phyloP scores from a whole-genome alignment of 2,113 vertebrate species.

The human region DNA sequence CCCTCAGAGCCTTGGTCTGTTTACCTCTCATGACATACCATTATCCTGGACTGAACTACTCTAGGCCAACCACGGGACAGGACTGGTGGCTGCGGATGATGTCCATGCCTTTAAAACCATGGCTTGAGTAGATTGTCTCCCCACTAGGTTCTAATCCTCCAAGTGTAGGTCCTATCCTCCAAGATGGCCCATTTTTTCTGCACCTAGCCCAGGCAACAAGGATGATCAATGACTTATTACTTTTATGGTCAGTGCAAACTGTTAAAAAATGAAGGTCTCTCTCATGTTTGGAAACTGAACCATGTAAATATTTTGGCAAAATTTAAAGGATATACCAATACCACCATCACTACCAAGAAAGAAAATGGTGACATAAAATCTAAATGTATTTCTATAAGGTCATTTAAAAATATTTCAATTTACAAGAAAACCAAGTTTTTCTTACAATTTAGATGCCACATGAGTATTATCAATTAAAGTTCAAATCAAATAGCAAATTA shows the following conservation, averaged over 20 bases:
- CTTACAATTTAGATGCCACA: slow-evolving; percentile 68
- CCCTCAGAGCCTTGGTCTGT: neutral
- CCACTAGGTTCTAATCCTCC: too few relatives aligned
- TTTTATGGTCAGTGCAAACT: neutral
- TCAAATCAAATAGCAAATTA: slow-evolving; percentile 74
- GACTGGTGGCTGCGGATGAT: neutral
- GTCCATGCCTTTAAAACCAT: neutral
- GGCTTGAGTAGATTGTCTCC: neutral
- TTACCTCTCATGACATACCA: neutral
- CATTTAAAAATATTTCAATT: slow-evolving; percentile 69
- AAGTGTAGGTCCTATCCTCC: neutral
- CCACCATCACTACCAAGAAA: neutral
- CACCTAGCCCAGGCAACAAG: neutral
- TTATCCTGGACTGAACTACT: neutral
- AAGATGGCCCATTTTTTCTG: neutral
- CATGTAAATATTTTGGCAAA: neutral
- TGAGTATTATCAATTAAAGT: slow-evolving; percentile 68
- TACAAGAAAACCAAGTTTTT: slow-evolving; percentile 74
- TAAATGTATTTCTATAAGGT: slow-evolving; percentile 68
- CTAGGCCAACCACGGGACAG: neutral
- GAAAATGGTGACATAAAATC: slow-evolving; percentile 41
- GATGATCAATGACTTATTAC: neutral
- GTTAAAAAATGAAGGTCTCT: neutral
- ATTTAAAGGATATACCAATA: neutral
- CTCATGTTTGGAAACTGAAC: neutral